Percentiles rank a stretch among this genome's conserved stretches.
Conservation (phyloP, 2,888 invertebrate species). For the Lamproptera curius region DNA sequence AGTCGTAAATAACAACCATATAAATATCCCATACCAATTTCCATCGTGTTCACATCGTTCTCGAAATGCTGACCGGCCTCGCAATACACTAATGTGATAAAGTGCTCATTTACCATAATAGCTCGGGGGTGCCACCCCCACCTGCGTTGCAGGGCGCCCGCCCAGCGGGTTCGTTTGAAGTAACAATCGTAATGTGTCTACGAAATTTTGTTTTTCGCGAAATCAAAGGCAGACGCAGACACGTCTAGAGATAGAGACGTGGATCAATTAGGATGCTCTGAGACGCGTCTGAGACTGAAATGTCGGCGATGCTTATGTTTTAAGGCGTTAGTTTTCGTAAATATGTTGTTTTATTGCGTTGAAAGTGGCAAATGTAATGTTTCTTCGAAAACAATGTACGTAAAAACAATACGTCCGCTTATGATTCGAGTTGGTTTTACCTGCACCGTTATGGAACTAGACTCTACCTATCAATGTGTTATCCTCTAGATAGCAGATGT, state of each 20-base stretch:
- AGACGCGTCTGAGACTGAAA: neutral
- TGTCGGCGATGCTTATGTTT: too few species aligned
- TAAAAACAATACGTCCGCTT: too few species aligned
- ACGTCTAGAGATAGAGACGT: neutral
- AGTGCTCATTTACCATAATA: conserved; percentile 11
- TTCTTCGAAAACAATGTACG: too few species aligned
- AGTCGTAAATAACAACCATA: neutral
- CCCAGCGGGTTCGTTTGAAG: neutral
- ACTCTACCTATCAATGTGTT: too few species aligned
- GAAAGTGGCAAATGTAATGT: too few species aligned
- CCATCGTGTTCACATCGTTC: neutral
- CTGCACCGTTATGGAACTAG: too few species aligned
- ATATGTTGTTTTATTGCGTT: too few species aligned
- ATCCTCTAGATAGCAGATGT: too few species aligned
- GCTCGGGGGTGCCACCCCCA: neutral
- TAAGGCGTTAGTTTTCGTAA: too few species aligned
- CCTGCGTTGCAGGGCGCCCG: neutral
- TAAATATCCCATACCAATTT: neutral
- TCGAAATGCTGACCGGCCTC: neutral
- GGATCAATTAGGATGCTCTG: neutral
- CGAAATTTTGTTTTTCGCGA: neutral
- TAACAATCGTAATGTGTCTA: conserved; percentile 9
- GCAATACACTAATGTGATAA: conserved; percentile 15
- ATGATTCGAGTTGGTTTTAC: too few species aligned
- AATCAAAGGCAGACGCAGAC: conserved; percentile 7